Base-by-base conservation (phyloP, 2,797 vertebrate species). In the Lates japonicus region DNA sequence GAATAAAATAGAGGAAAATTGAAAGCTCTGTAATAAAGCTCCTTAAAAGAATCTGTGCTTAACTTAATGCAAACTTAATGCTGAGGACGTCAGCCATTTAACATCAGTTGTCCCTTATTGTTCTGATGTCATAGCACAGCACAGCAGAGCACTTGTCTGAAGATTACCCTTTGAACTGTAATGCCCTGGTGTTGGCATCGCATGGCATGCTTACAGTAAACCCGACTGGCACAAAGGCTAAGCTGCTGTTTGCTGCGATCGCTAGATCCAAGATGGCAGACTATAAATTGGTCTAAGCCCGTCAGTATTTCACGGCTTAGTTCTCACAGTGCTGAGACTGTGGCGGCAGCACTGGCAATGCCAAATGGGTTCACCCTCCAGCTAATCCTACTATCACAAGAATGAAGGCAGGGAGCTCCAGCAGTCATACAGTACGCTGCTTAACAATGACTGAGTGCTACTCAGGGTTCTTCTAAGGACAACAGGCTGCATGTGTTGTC, bases 351-450 rank as follows among this genome's bases (percentile, higher is more conserved):
- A 20, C 72, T 48, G 70, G 78, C 79, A 22, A 59, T 81, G 88
- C 91, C 91, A 94, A 92, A 89, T 62, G 80, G 84, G 78, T 87
- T 92, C 88, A 82, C 75, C 87, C 85, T 86, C 61, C 20, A 85
- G 85, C 81, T 91, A 93, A 94, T 93, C 91, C 88, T 70, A 59
- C 90, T 87, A 89, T 90, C 90, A 87, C 70, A 70, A 92, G 83
- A 90, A 86, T 82, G 74, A 88, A 87, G 70, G 52, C 51, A 2
- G 73, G 69, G 81, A 74, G 76, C 84, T 81, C 67, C 60, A 48
- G 84, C 88, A 86, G 85, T 84, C 86, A 54, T 61, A 84, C 73
- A 72, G 72, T 72, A 67, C 42, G 20, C 68, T 82, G 83, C 82
- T 82, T 66, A 82, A 89, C 86, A 84, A 90, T 72, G 74, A 80